Percentiles rank a stretch among this genome's conserved stretches.
phyloP scores from a whole-genome alignment of 2,888 invertebrate genomes.

The Lycocerus yunnanus region DNA sequence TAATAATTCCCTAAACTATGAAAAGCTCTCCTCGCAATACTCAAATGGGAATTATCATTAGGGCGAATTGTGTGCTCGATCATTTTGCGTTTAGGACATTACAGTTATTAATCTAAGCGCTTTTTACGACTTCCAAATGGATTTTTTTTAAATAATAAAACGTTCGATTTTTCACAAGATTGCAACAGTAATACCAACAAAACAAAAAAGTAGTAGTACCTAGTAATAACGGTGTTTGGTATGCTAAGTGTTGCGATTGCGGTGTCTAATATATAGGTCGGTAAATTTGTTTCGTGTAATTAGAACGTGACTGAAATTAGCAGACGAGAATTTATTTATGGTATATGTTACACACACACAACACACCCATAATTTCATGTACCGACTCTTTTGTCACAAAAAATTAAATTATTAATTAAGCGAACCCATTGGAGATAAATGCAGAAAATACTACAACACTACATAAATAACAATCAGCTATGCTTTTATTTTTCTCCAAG shows the following conservation, averaged over 20 bases:
- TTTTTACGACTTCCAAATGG: background rate
- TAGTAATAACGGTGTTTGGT: background rate
- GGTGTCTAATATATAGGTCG: background rate
- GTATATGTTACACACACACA: background rate
- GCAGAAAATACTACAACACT: background rate
- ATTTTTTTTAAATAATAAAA: background rate
- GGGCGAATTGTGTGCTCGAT: constrained; percentile 2
- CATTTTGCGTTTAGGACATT: background rate
- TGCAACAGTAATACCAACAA: background rate
- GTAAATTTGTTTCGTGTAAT: background rate
- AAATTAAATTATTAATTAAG: constrained; percentile 3
- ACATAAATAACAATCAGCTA: background rate
- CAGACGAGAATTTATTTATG: background rate
- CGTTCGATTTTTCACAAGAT: background rate
- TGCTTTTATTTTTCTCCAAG: background rate
- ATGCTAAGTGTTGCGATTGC: background rate
- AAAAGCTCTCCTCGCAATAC: constrained; percentile 6
- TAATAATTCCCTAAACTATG: constrained; percentile 12
- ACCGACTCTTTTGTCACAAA: background rate
- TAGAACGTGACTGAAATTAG: background rate
- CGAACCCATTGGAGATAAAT: background rate
- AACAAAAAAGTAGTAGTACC: background rate
- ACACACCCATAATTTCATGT: constrained; percentile 1
- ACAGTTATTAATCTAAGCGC: background rate
- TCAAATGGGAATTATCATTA: constrained; percentile 17